Percentiles rank a stretch among this genome's conserved stretches.
These are phyloP conservation scores for Oscheius sp. DNA, from an alignment of 2,888 invertebrate genomes.

Conservation along the genomic window DNA sequence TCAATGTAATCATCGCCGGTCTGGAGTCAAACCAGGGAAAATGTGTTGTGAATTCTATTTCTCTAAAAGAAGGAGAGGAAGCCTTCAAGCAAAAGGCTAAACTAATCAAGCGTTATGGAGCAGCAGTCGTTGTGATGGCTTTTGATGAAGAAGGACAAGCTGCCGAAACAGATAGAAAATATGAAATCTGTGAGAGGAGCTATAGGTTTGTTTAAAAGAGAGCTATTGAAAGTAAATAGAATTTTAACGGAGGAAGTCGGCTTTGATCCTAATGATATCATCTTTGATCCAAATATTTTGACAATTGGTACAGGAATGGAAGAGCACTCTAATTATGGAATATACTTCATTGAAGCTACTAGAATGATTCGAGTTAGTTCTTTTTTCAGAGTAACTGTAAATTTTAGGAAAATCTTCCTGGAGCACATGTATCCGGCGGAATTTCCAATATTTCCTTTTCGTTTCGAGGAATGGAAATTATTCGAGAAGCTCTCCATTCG, in stretches of 20 bases:
- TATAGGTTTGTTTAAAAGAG: conserved; percentile 34
- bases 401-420: conserved; percentile 71
- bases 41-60: conserved; percentile 76
- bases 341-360: conserved; percentile 74
- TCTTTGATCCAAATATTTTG: conserved; percentile 77
- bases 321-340: conserved; percentile 75
- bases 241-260: conserved; percentile 74
- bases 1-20: conserved; percentile 75
- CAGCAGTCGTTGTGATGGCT: conserved; percentile 76
- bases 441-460: conserved; percentile 77
- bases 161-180: conserved; percentile 74
- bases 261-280: conserved; percentile 75
- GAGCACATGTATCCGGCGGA: conserved; percentile 75
- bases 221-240: conserved; percentile 67
- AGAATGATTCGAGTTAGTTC: conserved; percentile 73
- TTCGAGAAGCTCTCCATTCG: conserved; percentile 65
- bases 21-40: conserved; percentile 75
- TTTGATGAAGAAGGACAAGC: conserved; percentile 77
- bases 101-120: conserved; percentile 74
- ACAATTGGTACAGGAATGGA: conserved; percentile 77
- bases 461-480: conserved; percentile 75
- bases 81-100: conserved; percentile 72
- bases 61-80: conserved; percentile 75
- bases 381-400: background rate
- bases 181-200: conserved; percentile 75